Evolutionary conservation across 2,888 invertebrate species (phyloP), one percentile per base, ranked within the genome.

Genomic region (Andrena marginata): DNA sequence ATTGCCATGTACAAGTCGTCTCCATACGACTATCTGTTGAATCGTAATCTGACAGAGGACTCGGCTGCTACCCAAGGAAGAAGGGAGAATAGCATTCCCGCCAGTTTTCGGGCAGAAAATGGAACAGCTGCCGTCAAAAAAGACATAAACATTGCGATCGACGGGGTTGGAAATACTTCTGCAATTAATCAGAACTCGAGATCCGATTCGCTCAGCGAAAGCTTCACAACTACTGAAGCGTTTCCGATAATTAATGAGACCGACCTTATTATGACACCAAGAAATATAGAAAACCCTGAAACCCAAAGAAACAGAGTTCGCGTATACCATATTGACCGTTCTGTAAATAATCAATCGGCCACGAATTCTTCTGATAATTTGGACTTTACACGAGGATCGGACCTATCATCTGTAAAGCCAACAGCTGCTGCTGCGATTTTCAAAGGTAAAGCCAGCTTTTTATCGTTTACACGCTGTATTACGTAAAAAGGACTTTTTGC

Each of bases 361-460:
- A 20, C 42, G 48, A n/a, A 54, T 54, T 63, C 33, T 8, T 16
- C 48, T 10, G 48, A 8, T 33, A 16, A 48, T 10, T 48, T 62
- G 59, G 29, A 42, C 60, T 63, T 67, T 16, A 16, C 54, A 62
- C 70, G 54, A 29, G 56, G 20, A 51, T 48, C 63, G 20, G 35
- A 70, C 2, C 3, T 42, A 7, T 63, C 70, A 60, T 26, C 48
- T 13, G 31, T 10, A 49, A 59, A 65, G 23, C 16, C 59, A 59
- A 20, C 59, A 23, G 65, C 23, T 49, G 35, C 20, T 56, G 70
- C 80, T 35, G 63, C 48, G n/a, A 77, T 82, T 48, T 63, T 35
- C 8, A 49, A 65, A 85, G 87, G 85, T 87, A 80, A 88, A 85
- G 1, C 48, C 29, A 84, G 77, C 26, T 29, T 59, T 62, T 51